Evolutionary conservation across 1,140 invertebrate species (phyloP).

Genomic region (Cephus cinctus): DNA sequence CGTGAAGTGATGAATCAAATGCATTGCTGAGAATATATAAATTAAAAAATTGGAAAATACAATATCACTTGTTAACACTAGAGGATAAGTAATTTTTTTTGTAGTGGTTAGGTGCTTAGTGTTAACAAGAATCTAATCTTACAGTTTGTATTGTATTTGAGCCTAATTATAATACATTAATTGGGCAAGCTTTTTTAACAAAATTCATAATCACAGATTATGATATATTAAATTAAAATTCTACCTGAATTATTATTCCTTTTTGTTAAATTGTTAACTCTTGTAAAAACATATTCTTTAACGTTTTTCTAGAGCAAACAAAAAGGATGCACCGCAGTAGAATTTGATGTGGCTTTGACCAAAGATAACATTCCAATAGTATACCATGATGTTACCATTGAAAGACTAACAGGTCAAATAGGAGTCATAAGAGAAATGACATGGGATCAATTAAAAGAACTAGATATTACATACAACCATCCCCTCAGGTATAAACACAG

Average conservation of each 20-base stretch:
- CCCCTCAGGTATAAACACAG: conserved; percentile 56
- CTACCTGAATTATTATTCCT: neutral
- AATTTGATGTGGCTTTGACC: conserved; percentile 74
- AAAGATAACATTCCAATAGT: conserved; percentile 71
- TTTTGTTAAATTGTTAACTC: neutral
- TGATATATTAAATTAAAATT: neutral
- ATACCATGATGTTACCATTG: conserved; percentile 72
- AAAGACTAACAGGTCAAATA: conserved; percentile 64
- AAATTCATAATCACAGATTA: too few relatives aligned
- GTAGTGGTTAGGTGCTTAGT: too few relatives aligned
- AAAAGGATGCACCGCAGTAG: conserved; percentile 69
- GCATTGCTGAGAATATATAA: neutral
- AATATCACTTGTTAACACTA: too few relatives aligned
- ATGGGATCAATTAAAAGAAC: conserved; percentile 62
- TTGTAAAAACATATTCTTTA: conserved; percentile 3
- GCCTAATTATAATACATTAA: too few relatives aligned
- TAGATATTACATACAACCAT: conserved; percentile 68
- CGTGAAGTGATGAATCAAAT: neutral
- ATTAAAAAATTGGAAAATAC: neutral
- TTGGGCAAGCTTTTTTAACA: too few relatives aligned
- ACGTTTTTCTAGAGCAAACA: conserved; percentile 60
- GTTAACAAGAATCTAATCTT: too few relatives aligned
- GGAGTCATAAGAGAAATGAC: conserved; percentile 61
- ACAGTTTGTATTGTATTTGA: too few relatives aligned
- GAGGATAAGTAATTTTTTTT: too few relatives aligned